Evolutionary conservation across 2,888 invertebrate species (phyloP), one percentile per base, ranked within the genome.

Genomic region (Scaptomyza reducta): DNA sequence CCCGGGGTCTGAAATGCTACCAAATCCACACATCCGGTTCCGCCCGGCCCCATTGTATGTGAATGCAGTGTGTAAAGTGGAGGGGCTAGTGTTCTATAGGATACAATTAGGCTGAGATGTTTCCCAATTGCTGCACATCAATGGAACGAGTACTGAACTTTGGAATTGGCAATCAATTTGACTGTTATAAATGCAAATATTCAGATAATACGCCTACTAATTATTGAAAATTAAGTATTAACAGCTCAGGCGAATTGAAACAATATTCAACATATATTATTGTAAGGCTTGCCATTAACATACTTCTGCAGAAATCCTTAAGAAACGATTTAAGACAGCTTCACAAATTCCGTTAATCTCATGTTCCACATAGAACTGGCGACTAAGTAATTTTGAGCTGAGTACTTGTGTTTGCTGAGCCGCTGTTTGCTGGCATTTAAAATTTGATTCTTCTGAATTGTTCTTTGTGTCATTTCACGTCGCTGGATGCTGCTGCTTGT

Each of bases 11-110:
- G 2, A 42, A 69, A 63, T 55, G 68, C 56, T 38, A 66, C 64
- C 73, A 77, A 79, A 77, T 74, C 71, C 79, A 77, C 84, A 70
- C 74, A 80, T 85, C 87, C 87, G 87, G 42, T 87, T 74, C 77
- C 87, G 75, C 46, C 40, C 16, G 64, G 57, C 44, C 66, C 66
- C 64, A 70, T 71, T 65, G 44, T 42, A 40, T 14, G 41, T 38
- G 35, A 7, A 35, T n/a, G n/a, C 35, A n/a, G 13, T 35, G 33
- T 33, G 3, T 22, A 22, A 22, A 22, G 22, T 22, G 22, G 31
- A 31, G 25, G 46, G 50, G 35, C 41, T 16, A 16, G n/a, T 45
- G 33, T 13, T 14, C 44, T 57, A 35, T 22, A 55, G 58, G 44
- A 59, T 63, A 69, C 60, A 71, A 67, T 72, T 71, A 69, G 63